Percentiles rank a stretch among this genome's conserved stretches.
Evolutionary conservation across 2,113 vertebrate species (phyloP).

Genomic region (Oncorhynchus kisutch): DNA sequence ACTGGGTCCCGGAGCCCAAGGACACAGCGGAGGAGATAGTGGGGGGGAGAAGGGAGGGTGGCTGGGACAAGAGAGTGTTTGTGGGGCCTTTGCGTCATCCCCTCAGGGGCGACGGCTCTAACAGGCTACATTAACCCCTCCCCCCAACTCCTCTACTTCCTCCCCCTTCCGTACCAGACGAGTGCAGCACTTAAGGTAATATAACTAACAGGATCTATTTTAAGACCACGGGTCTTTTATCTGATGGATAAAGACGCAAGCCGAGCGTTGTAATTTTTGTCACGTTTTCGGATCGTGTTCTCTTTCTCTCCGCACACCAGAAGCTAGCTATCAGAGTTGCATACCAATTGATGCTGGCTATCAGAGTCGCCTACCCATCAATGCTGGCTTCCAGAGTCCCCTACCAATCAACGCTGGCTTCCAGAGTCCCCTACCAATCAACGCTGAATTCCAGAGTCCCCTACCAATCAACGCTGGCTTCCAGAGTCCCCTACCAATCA

Average conservation of each 20-base stretch:
- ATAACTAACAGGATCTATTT: conserved; percentile 73
- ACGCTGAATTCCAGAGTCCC: too few species aligned
- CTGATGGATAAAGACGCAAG: conserved; percentile 58
- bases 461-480: too few species aligned
- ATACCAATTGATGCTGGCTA: rapidly evolving
- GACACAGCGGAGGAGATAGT: conserved; percentile 60
- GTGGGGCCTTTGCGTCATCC: not conserved
- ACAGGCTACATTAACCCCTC: conserved; percentile 23
- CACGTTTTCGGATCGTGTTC: conserved; percentile 58
- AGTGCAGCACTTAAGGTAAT: conserved; percentile 70
- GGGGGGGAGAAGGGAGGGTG: conserved; percentile 12
- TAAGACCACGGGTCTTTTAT: conserved; percentile 48
- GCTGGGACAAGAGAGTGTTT: conserved; percentile 29
- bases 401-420: too few species aligned
- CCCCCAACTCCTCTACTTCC: too few species aligned
- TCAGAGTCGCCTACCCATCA: too few species aligned
- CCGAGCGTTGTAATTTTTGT: conserved; percentile 67
- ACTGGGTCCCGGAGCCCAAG: conserved; percentile 70
- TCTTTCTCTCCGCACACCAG: conserved; percentile 36
- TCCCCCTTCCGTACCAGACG: too few species aligned
- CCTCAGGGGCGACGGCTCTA: conserved; percentile 23
- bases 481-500: too few species aligned
- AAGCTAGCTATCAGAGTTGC: too few species aligned
- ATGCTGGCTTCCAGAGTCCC: too few species aligned
- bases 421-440: too few species aligned